Base-by-base conservation (phyloP, 2,113 vertebrate species). In the Climacteris rufus region DNA sequence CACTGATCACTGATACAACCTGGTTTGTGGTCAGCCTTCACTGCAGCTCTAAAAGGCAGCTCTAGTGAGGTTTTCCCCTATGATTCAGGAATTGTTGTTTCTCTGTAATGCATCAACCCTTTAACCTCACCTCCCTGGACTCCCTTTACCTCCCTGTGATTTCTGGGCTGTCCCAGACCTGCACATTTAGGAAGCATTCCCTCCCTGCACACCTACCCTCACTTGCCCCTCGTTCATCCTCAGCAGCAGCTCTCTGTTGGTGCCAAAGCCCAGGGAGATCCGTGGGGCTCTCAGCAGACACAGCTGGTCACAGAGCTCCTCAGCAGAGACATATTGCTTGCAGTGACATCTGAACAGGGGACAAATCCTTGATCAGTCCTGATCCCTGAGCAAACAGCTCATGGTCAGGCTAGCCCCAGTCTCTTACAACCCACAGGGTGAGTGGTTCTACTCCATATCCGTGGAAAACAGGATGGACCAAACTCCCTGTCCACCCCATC, bases 241-340 rank as follows among this genome's bases (percentile, higher is more conserved):
- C 89, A 99, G 98, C 37, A 98, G 91, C 52, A 99, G 96, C 64
- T 98, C 94, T 53, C 98, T 97, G 40, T 98, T 95, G 70, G 96
- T 57, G 10, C 96, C 96, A 61, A 98, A 94, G 42, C 83, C 96
- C 93, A 99, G 97, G 49, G 98, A 98, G 65, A 99, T 84, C 12
- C 66, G 97, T 10, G 98, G 98, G 37, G 98, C 98, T 65, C 89
- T 97, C 92, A 98, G 97, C 91, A 99, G 90, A 92, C 99, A 99
- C n/a, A 96, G 96, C 5, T 95, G 88, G 75, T 99, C 98, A 91
- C 99, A 99, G 42, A 99, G 97, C 95, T 99, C 98, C 95, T 99
- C 99, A 1, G 97, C 97, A 21, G 99, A 99, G 68, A 99, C 27
- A 2, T 99, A 99, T 39, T 91, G 96, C 79, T 94, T 95, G 96